Percentiles rank a stretch among this genome's conserved stretches.
Evolutionary conservation across 2,113 vertebrate species (phyloP).

Genomic region (Eidolon helvum): DNA sequence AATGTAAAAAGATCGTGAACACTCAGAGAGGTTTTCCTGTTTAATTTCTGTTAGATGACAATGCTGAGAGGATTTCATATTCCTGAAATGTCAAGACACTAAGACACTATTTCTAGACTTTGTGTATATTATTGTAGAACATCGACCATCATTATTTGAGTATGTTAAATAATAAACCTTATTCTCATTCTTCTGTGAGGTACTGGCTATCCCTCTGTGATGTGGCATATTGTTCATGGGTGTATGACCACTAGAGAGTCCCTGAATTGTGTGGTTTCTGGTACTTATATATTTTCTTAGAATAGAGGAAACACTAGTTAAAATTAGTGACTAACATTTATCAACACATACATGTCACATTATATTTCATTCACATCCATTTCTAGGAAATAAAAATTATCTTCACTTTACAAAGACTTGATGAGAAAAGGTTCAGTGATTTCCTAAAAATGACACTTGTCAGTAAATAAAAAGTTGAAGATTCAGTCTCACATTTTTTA

Average conservation of each 20-base stretch:
- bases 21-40: not conserved
- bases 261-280: not conserved
- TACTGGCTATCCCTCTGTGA: not conserved
- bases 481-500: not conserved
- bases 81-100: not conserved
- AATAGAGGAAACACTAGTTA: not conserved
- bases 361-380: not conserved
- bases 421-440: too few species aligned
- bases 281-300: not conserved
- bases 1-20: not conserved
- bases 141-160: not conserved
- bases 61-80: not conserved
- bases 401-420: not conserved
- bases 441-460: not conserved
- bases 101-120: accelerated
- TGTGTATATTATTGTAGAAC: not conserved
- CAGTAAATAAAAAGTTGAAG: not conserved
- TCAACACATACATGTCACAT: not conserved
- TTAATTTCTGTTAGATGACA: not conserved
- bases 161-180: not conserved
- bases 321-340: not conserved
- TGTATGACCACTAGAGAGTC: not conserved
- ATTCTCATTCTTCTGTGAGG: not conserved
- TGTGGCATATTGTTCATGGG: not conserved
- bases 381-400: not conserved